phyloP scores from a whole-genome alignment of 2,113 vertebrate genomes.

The Gavialis gangeticus region DNA sequence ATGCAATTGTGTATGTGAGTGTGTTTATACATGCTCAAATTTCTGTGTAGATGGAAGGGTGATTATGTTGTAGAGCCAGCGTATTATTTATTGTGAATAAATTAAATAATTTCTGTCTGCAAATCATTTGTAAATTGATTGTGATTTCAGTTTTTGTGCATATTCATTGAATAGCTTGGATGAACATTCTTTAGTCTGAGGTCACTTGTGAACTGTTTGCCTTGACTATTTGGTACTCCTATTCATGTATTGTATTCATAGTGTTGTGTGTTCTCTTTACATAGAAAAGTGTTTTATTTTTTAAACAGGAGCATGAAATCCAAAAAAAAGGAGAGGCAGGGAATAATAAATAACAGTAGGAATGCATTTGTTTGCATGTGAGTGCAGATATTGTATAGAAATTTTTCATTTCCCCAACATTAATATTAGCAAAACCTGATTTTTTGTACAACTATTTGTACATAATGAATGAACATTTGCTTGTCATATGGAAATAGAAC shows the following conservation, averaged over 20 bases:
- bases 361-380: not conserved
- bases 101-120: not conserved
- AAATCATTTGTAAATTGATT: not conserved
- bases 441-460: not conserved
- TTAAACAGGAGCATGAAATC: not conserved
- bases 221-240: fast-evolving
- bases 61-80: not conserved
- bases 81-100: not conserved
- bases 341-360: not conserved
- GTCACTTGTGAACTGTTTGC: not conserved
- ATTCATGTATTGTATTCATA: not conserved
- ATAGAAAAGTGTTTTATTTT: not conserved
- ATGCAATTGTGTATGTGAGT: not conserved
- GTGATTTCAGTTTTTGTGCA: not conserved
- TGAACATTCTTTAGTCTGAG: not conserved
- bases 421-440: not conserved
- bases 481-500: no score
- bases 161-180: not conserved
- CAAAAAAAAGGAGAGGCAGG: not conserved
- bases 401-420: not conserved
- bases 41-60: not conserved
- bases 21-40: fast-evolving
- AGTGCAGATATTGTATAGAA: not conserved
- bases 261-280: not conserved
- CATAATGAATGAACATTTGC: not conserved